Conservation (phyloP, 2,113 vertebrate genomes). For the Gorsachius goisagi region DNA sequence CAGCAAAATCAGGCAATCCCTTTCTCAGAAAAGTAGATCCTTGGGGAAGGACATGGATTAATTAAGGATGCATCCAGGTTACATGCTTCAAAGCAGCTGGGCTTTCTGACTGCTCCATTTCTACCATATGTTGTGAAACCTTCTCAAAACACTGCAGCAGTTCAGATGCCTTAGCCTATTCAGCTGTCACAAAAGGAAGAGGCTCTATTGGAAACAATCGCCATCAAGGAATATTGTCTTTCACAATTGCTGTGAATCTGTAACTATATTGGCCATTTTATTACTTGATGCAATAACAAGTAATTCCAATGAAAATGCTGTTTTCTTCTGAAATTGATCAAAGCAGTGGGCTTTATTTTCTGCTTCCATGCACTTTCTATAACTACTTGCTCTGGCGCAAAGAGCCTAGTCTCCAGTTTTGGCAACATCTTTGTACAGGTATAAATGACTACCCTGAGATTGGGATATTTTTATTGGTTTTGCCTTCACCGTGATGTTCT, state of each 20-base stretch:
- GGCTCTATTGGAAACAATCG: neutral
- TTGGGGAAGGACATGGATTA: slow-evolving; percentile 22
- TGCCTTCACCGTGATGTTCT: neutral
- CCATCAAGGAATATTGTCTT: neutral
- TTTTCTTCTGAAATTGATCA: neutral
- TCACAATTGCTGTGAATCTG: neutral
- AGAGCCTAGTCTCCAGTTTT: neutral
- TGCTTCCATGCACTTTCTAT: neutral
- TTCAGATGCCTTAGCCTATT: neutral
- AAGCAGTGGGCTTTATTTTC: neutral
- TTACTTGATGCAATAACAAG: neutral
- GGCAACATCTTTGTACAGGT: neutral
- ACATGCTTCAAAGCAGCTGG: slow-evolving; percentile 27
- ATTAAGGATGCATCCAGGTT: slow-evolving; percentile 25
- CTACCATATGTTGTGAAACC: slow-evolving; percentile 44
- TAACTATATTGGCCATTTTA: neutral
- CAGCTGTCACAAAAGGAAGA: neutral
- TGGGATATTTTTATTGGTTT: neutral
- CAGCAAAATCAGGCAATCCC: neutral
- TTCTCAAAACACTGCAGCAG: slow-evolving; percentile 12
- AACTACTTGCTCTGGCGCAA: neutral
- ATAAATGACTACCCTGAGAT: neutral
- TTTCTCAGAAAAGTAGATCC: neutral
- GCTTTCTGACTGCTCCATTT: slow-evolving; percentile 9
- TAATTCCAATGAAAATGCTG: neutral